phyloP scores from a whole-genome alignment of 2,888 invertebrate genomes.

The Terebella lapidaria region DNA sequence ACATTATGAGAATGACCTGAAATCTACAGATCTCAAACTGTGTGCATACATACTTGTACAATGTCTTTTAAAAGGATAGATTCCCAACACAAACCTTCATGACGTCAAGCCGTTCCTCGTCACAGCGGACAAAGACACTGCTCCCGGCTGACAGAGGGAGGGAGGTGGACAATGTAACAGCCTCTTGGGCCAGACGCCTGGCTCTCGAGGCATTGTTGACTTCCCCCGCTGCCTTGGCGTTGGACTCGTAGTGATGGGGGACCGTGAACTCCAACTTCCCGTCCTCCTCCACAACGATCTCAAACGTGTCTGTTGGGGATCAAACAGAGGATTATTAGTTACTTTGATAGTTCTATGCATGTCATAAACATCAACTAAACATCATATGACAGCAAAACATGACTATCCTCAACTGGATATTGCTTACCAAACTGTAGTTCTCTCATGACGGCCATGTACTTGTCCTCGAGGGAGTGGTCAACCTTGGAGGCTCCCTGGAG shows the following conservation, averaged over 20 bases:
- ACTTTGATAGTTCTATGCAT: background rate
- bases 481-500: constrained; percentile 6
- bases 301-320: constrained; percentile 69
- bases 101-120: constrained; percentile 86
- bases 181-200: constrained; percentile 89
- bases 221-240: constrained; percentile 79
- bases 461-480: constrained; percentile 62
- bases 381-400: too few relatives aligned
- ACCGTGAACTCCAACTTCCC: constrained; percentile 75
- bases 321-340: background rate
- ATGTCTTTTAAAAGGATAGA: too few relatives aligned
- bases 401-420: too few relatives aligned
- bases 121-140: constrained; percentile 91
- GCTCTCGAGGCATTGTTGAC: constrained; percentile 79
- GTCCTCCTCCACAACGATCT: constrained; percentile 76
- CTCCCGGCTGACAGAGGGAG: constrained; percentile 88
- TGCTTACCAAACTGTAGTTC: constrained; percentile 80
- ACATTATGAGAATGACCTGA: too few relatives aligned
- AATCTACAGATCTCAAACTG: too few relatives aligned
- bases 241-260: constrained; percentile 66
- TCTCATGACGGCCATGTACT: constrained; percentile 83
- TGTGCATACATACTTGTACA: too few relatives aligned
- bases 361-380: constrained; percentile 4
- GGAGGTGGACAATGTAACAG: constrained; percentile 85
- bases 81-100: constrained; percentile 90